Evolutionary conservation across 30 jellyfish, hydroid and myxozoan genomes (phyloP), one percentile per base, ranked within the genome.

Genomic region (Chironex yamaguchii): DNA sequence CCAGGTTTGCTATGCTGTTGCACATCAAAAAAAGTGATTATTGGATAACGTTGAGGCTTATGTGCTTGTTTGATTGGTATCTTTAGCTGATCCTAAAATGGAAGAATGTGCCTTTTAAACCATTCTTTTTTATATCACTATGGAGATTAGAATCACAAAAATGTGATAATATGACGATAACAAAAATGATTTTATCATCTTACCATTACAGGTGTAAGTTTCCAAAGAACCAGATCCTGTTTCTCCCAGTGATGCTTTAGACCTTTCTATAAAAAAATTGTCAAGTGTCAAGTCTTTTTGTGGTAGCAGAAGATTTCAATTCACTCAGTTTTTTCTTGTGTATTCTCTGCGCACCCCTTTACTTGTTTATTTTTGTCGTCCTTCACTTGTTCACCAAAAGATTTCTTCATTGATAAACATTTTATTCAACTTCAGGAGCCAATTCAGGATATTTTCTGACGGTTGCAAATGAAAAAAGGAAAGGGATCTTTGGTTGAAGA

Each of bases 1-100:
- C 80, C 49, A 76, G 49, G 81, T 29, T 51, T 31, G 81, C 77
- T 34, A 31, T 32, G 72, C n/a, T n/a, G 4, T 1, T 2, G 76
- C 69, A 34, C 76, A 24, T 27, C 31, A 6, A 27, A 66, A n/a
- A 24, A 54, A 54, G 72, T 54, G 72, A 21, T 54, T 54, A 31
- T 54, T 54, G 72, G 24, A 54, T 54, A 31, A 54, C 72, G 72
- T 21, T 54, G 72, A 9, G 24, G 9, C 17, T 4, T 64, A 26
- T 64, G 78, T 14, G 2, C 70, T 52, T 52, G 70, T 52, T 52
- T 52, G 70, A 52, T 52, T 32, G 11, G 70, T 52, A 52, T 52
- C 70, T 52, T 52, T 52, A n/a, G 70, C 12, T 52, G 17, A 52
- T 52, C 26, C 70, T 52, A 32, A 52, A 52, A 2, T 3, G 22